These are phyloP conservation scores for Discoglossus pictus DNA, from an alignment of 2,797 vertebrate genomes.

Conservation along the genomic window DNA sequence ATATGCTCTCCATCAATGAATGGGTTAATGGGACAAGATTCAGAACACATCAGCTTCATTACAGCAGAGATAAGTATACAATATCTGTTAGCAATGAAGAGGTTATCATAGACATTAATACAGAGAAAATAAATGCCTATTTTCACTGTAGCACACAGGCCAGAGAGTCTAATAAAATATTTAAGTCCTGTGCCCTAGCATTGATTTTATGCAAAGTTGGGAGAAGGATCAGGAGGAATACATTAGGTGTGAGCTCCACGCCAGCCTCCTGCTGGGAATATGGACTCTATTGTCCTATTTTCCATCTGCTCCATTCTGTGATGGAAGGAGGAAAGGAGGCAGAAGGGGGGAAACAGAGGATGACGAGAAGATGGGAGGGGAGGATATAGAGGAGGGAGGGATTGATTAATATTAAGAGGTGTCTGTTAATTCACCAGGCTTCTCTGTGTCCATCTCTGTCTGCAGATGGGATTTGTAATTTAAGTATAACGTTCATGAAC, in stretches of 20 bases:
- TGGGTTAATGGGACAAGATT: background rate
- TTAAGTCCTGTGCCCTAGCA: slow-evolving; percentile 36
- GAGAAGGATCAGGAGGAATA: slow-evolving; percentile 46
- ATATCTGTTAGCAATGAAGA: slow-evolving; percentile 11
- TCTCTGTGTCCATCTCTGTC: slow-evolving; percentile 33
- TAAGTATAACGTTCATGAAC: slow-evolving; percentile 42
- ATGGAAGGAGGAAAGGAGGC: slow-evolving; percentile 31
- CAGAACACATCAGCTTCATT: background rate
- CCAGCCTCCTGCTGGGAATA: slow-evolving; percentile 33
- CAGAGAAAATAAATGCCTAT: slow-evolving; percentile 24
- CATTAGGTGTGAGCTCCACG: slow-evolving; percentile 33
- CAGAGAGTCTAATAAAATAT: slow-evolving; percentile 48
- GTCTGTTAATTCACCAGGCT: slow-evolving; percentile 47
- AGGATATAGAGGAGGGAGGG: slow-evolving; percentile 8
- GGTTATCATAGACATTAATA: slow-evolving; percentile 20
- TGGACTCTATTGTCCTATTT: slow-evolving; percentile 45
- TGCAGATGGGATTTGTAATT: slow-evolving; percentile 51
- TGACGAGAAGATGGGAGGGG: slow-evolving; percentile 29
- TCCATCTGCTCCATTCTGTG: slow-evolving; percentile 53
- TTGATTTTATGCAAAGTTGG: slow-evolving; percentile 54
- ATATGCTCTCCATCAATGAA: background rate
- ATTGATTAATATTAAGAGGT: slow-evolving; percentile 52
- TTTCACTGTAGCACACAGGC: slow-evolving; percentile 21
- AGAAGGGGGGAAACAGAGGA: slow-evolving; percentile 12
- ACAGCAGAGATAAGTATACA: background rate